Evolutionary conservation across 2,888 invertebrate genomes (phyloP), one percentile per base, ranked within the genome.

Genomic region (Monoplex corrugatus): DNA sequence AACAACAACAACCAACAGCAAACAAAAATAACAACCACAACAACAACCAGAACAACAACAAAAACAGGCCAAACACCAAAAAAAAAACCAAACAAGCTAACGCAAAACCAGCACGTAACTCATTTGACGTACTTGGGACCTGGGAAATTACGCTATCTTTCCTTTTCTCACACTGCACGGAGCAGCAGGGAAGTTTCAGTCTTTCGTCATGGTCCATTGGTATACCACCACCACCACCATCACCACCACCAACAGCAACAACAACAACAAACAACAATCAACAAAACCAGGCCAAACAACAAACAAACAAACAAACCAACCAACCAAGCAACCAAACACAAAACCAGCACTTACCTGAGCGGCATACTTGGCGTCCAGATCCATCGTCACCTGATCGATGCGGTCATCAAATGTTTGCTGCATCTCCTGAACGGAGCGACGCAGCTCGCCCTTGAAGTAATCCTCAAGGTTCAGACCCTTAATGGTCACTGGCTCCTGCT

Each of bases 401-500:
- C 96, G 95, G 91, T 94, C 94, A 87, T 96, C 96, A 93, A 96
- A 96, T 90, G 96, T 96, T 44, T 92, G 92, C 91, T 96, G 95
- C 89, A 97, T 96, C 90, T 96, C 96, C 44, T 95, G 94, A 85
- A 97, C 95, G 57, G 96, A 96, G 87, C 95, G 93, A 8, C 95
- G 94, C 90, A 97, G 93, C 92, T 97, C 96, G 90, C 96, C 96
- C 93, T 96, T 96, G 96, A 96, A 97, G 95, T 95, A 96, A 89
- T 96, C 96, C 50, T 96, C 94, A 94, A 96, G 96, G 91, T 96
- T 96, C 88, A 90, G 89, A 0, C 91, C 92, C 89, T 91, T 91
- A 89, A 93, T 91, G 83, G 86, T 89, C 57, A 91, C 82, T 13
- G 91, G 91, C 87, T 91, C 89, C 85, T 90, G 89, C 72, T 91